These are phyloP conservation scores for Phrynosoma platyrhinos DNA, from an alignment of 2,113 vertebrate genomes.

Conservation along the genomic window DNA sequence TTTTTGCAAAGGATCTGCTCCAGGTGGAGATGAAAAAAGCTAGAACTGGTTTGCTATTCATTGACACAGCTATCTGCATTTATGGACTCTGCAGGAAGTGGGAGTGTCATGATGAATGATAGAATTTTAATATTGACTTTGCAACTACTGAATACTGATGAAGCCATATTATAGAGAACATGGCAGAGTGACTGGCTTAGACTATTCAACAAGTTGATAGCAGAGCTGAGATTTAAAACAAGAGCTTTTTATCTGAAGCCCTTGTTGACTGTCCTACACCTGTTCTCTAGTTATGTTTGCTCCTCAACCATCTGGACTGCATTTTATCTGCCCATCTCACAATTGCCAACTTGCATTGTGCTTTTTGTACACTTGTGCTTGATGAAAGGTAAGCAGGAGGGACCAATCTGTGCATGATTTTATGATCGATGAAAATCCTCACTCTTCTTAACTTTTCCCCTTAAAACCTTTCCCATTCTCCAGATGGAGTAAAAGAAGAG, in stretches of 20 bases:
- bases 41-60: too few relatives aligned
- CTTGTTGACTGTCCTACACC: constrained; percentile 2
- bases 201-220: neutral
- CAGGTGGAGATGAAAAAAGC: too few relatives aligned
- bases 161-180: neutral
- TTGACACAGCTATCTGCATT: too few relatives aligned
- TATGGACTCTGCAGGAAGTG: too few relatives aligned
- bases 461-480: neutral
- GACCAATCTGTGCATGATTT: neutral
- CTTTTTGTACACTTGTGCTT: neutral
- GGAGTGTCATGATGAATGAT: too few relatives aligned
- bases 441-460: neutral
- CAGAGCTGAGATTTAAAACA: neutral
- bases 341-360: neutral
- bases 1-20: too few relatives aligned
- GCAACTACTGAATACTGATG: neutral
- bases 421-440: neutral
- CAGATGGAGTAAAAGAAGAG: constrained; percentile 14
- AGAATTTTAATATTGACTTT: too few relatives aligned
- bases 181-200: neutral
- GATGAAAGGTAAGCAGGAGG: constrained; percentile 8
- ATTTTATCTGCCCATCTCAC: neutral
- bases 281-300: constrained; percentile 5
- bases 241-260: neutral
- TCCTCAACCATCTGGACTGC: constrained; percentile 5